Base-by-base conservation (phyloP, 2,888 invertebrate species). In the Tachina grossa region DNA sequence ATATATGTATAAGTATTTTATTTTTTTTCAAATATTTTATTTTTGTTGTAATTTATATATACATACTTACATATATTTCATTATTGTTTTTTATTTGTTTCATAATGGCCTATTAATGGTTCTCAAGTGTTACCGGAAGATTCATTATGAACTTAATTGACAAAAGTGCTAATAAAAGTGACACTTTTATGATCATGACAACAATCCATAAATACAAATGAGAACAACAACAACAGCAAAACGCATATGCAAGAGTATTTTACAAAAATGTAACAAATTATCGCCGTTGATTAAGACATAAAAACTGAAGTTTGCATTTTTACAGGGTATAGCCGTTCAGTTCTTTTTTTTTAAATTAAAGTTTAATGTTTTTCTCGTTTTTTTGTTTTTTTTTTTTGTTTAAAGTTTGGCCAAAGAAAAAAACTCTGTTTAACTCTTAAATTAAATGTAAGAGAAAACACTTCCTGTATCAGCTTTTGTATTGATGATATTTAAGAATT, bases 91-190 rank as follows among this genome's bases (percentile, higher is more conserved):
- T 63, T 57, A 43, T 55, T 45, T 69, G 19, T 55, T 71, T 59
- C 71, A 66, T 83, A 85, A 85, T 79, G 82, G 79, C 66, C 85
- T 76, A 85, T 83, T 85, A 85, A 85, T 85, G 85, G 83, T 47
- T 83, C 83, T 85, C 85, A 83, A 85, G 85, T 85, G 83, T 85
- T 85, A 77, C 79, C 83, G 79, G 85, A 85, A 85, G 83, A 85
- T 85, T 83, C 85, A 85, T 85, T 83, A 85, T 76, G 79, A 84
- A 78, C 75, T 86, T 78, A 86, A 86, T 81, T 86, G 84, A 86
- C 83, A 86, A 86, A 81, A 84, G 77, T 81, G 84, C 81, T 86
- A 86, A 84, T 86, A 86, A 86, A 84, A 81, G 19, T 86, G 86
- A 78, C 86, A 86, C 78, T 86, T 85, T 85, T 72, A 85, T 72